These are phyloP conservation scores for Enoplolaimus lenunculus DNA, from an alignment of 2,888 invertebrate species.

Conservation along the genomic window DNA sequence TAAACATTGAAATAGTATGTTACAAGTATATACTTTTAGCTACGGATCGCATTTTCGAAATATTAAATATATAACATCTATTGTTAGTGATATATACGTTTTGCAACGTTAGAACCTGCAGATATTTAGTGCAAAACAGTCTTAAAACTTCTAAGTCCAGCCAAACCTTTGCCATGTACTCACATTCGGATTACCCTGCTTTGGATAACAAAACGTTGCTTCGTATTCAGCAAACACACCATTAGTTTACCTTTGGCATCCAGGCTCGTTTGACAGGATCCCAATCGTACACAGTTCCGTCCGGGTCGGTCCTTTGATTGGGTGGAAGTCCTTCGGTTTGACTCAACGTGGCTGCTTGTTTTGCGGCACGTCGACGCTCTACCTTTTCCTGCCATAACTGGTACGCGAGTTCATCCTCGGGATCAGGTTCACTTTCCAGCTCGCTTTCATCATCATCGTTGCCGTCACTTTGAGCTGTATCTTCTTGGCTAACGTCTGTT, in stretches of 20 bases:
- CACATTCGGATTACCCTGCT: too few species aligned
- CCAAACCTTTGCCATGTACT: too few species aligned
- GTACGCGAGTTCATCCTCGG: conserved; percentile 19
- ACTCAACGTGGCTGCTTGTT: neutral
- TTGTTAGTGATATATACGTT: conserved; percentile 1
- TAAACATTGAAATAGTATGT: too few species aligned
- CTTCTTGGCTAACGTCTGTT: too few species aligned
- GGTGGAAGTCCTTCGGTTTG: neutral
- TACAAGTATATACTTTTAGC: neutral
- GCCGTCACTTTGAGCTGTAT: too few species aligned
- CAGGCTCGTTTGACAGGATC: conserved; percentile 76
- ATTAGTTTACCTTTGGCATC: conserved; percentile 63
- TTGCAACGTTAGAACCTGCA: too few species aligned
- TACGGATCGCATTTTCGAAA: neutral
- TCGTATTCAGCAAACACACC: neutral
- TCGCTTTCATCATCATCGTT: conserved; percentile 14
- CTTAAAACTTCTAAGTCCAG: neutral
- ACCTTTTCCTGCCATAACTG: conserved; percentile 17
- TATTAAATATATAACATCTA: neutral
- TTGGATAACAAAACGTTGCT: neutral
- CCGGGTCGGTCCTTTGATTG: conserved; percentile 40
- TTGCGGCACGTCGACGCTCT: conserved; percentile 1
- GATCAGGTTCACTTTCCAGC: neutral
- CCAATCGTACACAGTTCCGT: conserved; percentile 81
- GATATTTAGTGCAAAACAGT: conserved; percentile 9